Percentiles rank a stretch among this genome's conserved stretches.
Conservation (phyloP, 2,113 vertebrate genomes). For the Corythaixoides concolor region DNA sequence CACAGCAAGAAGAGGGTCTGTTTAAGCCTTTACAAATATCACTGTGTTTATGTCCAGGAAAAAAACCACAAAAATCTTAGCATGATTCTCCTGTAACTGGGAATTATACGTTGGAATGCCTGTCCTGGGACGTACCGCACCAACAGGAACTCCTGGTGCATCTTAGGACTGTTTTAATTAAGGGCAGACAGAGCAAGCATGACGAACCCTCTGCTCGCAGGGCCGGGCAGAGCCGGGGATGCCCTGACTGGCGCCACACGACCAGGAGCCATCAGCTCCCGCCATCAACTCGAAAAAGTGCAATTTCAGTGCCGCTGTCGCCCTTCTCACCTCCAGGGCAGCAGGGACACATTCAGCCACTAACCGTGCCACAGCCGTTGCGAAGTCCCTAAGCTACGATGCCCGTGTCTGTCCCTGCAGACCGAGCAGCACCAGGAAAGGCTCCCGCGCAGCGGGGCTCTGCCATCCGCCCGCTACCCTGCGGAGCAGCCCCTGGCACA, state of each 20-base stretch:
- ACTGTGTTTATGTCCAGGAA: no score
- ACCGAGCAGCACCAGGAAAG: background rate
- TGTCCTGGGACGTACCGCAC: background rate
- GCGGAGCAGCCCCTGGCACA: no score
- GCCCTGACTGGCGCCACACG: accelerated
- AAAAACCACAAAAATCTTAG: no score
- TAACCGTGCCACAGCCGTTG: accelerated
- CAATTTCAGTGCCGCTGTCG: no score
- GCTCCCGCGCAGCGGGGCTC: no score
- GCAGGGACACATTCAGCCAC: no score
- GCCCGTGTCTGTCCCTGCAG: accelerated
- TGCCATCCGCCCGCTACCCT: no score
- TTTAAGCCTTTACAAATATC: background rate
- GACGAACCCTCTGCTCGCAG: background rate
- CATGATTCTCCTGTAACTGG: background rate
- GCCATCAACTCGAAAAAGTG: no score
- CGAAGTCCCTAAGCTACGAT: no score
- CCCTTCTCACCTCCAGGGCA: no score
- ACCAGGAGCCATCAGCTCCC: background rate
- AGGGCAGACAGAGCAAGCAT: background rate
- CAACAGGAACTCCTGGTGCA: background rate
- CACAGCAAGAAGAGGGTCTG: background rate
- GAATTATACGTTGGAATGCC: no score
- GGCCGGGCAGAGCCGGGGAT: no score
- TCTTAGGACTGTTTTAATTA: background rate